Evolutionary conservation across 2,797 vertebrate genomes (phyloP), one percentile per base, ranked within the genome.

Genomic region (Eupleurogrammus muticus): DNA sequence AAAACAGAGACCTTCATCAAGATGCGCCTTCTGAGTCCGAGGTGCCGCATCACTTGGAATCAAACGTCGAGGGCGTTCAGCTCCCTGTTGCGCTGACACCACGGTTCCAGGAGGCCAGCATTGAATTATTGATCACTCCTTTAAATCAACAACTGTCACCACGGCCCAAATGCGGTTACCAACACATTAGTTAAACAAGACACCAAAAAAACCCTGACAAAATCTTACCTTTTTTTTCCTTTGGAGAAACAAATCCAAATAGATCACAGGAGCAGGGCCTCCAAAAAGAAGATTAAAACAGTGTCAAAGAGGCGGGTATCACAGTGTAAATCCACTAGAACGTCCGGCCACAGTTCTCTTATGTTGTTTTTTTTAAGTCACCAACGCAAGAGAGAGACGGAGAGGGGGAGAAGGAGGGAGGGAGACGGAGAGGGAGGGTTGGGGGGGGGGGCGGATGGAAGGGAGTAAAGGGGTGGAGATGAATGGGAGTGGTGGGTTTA

Each of bases 401-500:
- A 63, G 58, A 53, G 56, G 13, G 52, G 42, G 58, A 40, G 53
- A 24, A 66, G 57, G 75, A 5, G 21, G 28, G 59, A 56, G 40
- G 20, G 68, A 66, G 49, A 64, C 55, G 53, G 75, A 52, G 82
- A 47, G 34, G 24, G 36, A 28, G 64, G 53, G 71, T 34, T 71
- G 51, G 66, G 64, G 70, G 63, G 75, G 69, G 73, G 84, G 51
- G 66, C 64, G 70, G 63, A 75, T 71, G 73, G 84, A 87, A 87
- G 76, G 13, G 40, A 42, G 47, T 34, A 79, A 59, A 61, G 67
- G 68, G 72, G 70, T 82, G 87, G 87, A 89, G 80, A 87, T 84
- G 71, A 49, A 89, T 88, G 84, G 87, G 89, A 87, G 87, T 89
- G 88, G 84, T 86, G 85, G 85, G 87, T 90, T 87, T 90, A 92